Conservation (phyloP, 2,797 vertebrate species). For the Crenichthys baileyi region DNA sequence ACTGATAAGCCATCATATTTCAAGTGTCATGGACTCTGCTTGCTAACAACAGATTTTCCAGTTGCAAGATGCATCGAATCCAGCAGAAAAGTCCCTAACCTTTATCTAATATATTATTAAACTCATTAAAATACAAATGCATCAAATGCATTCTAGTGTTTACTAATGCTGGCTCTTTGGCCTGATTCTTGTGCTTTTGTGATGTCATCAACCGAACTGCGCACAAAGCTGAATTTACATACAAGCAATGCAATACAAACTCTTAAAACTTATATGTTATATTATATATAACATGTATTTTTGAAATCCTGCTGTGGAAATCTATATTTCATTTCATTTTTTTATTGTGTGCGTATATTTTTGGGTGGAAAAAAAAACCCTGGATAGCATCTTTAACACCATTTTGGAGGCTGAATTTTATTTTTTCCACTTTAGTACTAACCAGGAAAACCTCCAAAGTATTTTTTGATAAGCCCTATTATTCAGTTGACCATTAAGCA, state of each 20-base stretch:
- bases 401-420: not conserved
- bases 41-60: not conserved
- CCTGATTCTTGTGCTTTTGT: not conserved
- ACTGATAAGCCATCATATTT: not conserved
- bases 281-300: too few relatives aligned
- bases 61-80: too few relatives aligned
- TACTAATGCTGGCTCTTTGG: not conserved
- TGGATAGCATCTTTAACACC: not conserved
- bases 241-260: not conserved
- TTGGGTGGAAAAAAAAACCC: too few relatives aligned
- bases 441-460: slow-evolving; percentile 3
- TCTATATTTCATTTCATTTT: too few relatives aligned
- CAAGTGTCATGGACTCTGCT: not conserved
- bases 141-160: not conserved
- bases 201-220: not conserved
- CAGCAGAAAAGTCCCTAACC: too few relatives aligned
- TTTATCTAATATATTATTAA: too few relatives aligned
- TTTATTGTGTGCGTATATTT: too few relatives aligned
- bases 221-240: not conserved
- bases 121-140: too few relatives aligned
- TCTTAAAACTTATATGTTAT: not conserved
- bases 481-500: slow-evolving; percentile 17
- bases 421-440: not conserved
- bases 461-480: slow-evolving; percentile 9
- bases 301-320: too few relatives aligned